Percentiles rank a stretch among this genome's conserved stretches.
Evolutionary conservation across 64 coral and sea anemone species (phyloP).

Genomic region (Montipora sp.): DNA sequence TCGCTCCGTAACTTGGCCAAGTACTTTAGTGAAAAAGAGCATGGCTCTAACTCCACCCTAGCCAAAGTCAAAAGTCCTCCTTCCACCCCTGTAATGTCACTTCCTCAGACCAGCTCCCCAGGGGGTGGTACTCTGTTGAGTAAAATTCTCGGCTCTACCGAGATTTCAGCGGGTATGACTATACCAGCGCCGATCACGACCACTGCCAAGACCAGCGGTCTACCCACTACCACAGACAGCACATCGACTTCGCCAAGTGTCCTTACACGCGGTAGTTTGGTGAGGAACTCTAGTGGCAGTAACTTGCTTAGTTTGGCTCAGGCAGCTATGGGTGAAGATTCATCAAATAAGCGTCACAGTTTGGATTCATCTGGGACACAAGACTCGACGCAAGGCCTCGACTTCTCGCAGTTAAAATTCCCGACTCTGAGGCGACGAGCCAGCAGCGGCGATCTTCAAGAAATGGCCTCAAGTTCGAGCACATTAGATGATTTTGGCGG

Average conservation of each 20-base stretch:
- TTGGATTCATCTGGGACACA: constrained; percentile 6
- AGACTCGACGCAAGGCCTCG: not conserved
- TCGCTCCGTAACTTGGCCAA: constrained; percentile 79
- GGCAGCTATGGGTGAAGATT: not conserved
- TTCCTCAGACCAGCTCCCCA: constrained; percentile 24
- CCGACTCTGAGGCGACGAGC: constrained; percentile 78
- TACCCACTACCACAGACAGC: constrained; percentile 59
- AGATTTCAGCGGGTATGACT: constrained; percentile 55
- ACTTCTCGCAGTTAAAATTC: constrained; percentile 55
- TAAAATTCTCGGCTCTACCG: constrained; percentile 81
- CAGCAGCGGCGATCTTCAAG: constrained; percentile 82
- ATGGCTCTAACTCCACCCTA: not conserved
- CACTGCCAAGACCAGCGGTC: constrained; percentile 47
- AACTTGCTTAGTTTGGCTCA: constrained; percentile 76
- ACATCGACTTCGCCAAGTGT: constrained; percentile 29
- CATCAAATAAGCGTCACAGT: constrained; percentile 52
- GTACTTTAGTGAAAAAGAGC: constrained; percentile 96
- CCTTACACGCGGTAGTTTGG: constrained; percentile 40
- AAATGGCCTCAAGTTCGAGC: constrained; percentile 50
- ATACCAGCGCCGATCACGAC: constrained; percentile 78
- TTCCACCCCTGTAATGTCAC: constrained; percentile 31
- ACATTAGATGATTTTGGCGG: not conserved
- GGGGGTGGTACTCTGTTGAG: constrained; percentile 65
- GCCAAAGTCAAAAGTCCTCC: not conserved
- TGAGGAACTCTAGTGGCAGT: constrained; percentile 79